Evolutionary conservation across 2,888 invertebrate genomes (phyloP).

Genomic region (Lepidonotus clava): DNA sequence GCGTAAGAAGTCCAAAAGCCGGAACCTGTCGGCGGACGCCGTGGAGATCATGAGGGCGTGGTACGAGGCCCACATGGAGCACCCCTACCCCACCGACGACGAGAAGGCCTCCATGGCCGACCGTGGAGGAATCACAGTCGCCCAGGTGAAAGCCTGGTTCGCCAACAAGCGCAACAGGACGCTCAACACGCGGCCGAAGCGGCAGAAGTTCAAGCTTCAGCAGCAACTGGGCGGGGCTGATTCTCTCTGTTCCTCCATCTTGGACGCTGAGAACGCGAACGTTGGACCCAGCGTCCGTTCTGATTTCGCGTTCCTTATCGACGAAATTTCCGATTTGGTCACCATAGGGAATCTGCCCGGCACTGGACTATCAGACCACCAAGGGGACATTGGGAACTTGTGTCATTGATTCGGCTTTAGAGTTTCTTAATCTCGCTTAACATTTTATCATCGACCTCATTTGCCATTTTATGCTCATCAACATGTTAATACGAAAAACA

Average conservation of each 20-base stretch:
- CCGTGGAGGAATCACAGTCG: slow-evolving; percentile 69
- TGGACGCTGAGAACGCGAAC: neutral
- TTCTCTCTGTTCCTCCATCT: neutral
- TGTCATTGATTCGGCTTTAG: too few species aligned
- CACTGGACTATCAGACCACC: too few species aligned
- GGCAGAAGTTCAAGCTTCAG: slow-evolving; percentile 59
- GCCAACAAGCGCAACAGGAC: slow-evolving; percentile 76
- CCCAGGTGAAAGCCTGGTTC: slow-evolving; percentile 77
- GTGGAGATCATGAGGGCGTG: slow-evolving; percentile 72
- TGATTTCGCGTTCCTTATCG: slow-evolving; percentile 11
- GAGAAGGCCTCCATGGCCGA: slow-evolving; percentile 73
- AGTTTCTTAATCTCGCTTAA: too few species aligned
- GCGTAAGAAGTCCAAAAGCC: slow-evolving; percentile 64
- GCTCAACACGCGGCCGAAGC: slow-evolving; percentile 71
- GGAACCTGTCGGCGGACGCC: slow-evolving; percentile 70
- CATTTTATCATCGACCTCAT: too few species aligned
- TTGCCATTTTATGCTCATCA: too few species aligned
- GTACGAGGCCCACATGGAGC: slow-evolving; percentile 69
- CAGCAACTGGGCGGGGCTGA: slow-evolving; percentile 19
- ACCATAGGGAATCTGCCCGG: too few species aligned
- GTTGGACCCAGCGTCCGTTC: neutral
- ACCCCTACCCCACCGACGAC: slow-evolving; percentile 75
- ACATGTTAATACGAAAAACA: too few species aligned
- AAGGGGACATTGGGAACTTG: too few species aligned
- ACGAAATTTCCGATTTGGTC: slow-evolving; percentile 34